Conservation (phyloP, 2,888 invertebrate genomes). For the Harpalus rufipes region DNA sequence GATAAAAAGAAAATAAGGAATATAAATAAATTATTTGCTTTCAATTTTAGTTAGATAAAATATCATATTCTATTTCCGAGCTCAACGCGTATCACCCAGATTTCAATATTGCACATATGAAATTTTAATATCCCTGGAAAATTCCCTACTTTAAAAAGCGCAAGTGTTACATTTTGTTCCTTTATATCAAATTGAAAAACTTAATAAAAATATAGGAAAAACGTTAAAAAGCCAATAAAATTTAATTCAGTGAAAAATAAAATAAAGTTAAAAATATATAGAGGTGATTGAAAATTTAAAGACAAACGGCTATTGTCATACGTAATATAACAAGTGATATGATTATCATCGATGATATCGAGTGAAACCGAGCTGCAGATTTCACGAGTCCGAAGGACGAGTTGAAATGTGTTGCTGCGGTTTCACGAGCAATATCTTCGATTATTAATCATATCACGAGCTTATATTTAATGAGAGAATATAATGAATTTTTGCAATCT, state of each 20-base stretch:
- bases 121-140: background rate
- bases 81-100: background rate
- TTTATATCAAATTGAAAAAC: background rate
- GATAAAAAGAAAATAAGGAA: background rate
- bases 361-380: too few relatives aligned
- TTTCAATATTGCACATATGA: conserved; percentile 1
- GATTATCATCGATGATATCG: too few relatives aligned
- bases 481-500: too few relatives aligned
- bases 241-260: background rate
- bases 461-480: too few relatives aligned
- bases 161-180: background rate
- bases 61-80: background rate
- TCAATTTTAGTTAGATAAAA: background rate
- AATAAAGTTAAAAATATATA: too few relatives aligned
- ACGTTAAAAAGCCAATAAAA: background rate
- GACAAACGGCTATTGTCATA: too few relatives aligned
- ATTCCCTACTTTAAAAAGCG: background rate
- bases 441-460: too few relatives aligned
- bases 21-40: background rate
- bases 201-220: background rate
- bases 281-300: too few relatives aligned
- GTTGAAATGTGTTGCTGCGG: too few relatives aligned
- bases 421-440: too few relatives aligned
- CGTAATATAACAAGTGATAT: too few relatives aligned
- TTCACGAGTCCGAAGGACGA: too few relatives aligned